Evolutionary conservation across 2,888 invertebrate species (phyloP).

Genomic region (Brachyptera risi): DNA sequence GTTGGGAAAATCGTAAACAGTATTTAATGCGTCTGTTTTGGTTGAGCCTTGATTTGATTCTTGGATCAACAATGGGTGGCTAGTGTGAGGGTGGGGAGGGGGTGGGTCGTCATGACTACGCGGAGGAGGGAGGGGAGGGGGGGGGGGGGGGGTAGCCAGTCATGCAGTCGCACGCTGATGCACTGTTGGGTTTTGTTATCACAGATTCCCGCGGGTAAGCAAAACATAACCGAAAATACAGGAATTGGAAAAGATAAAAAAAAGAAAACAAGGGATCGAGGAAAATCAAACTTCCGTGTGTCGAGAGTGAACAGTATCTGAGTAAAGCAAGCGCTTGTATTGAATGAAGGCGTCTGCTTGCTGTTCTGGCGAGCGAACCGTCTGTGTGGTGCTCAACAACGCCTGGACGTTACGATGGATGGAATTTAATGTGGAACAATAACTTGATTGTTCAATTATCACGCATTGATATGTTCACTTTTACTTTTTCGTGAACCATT

Average conservation of each 20-base stretch:
- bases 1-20: constrained; percentile 4
- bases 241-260: too few species aligned
- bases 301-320: too few species aligned
- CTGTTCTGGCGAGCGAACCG: too few species aligned
- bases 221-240: neutral
- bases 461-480: too few species aligned
- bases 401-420: too few species aligned
- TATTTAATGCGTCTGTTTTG: constrained; percentile 16
- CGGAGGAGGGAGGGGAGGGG: neutral
- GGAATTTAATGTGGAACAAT: too few species aligned
- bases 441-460: too few species aligned
- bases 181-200: too few species aligned
- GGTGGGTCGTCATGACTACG: neutral
- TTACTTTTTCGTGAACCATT: too few species aligned
- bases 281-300: neutral
- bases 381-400: too few species aligned
- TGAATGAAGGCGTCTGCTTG: too few species aligned
- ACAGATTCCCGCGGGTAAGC: neutral
- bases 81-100: neutral
- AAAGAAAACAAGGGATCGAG: neutral
- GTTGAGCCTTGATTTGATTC: constrained; percentile 12
- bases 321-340: neutral
- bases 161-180: too few species aligned
- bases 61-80: constrained; percentile 11
- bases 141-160: neutral